Percentiles rank a stretch among this genome's conserved stretches.
These are phyloP conservation scores for Nematopogon swammerdamellus DNA, from an alignment of 2,888 invertebrate genomes.

Conservation along the genomic window DNA sequence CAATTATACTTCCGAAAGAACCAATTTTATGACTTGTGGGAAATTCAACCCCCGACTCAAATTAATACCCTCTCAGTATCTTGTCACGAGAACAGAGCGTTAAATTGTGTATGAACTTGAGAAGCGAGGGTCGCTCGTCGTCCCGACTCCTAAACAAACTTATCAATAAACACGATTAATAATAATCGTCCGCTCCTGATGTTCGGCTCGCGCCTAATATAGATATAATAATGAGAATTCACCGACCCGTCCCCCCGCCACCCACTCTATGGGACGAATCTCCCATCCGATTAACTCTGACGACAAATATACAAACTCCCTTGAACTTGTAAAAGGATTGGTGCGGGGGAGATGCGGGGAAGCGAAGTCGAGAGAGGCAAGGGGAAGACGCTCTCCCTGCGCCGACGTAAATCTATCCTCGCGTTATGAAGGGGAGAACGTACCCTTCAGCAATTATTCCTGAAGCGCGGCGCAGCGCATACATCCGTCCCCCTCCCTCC, in stretches of 20 bases:
- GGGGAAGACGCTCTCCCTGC: conserved; percentile 20
- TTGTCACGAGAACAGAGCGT: too few relatives aligned
- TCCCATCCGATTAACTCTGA: conserved; percentile 56
- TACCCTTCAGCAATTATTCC: conserved; percentile 54
- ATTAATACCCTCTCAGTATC: too few relatives aligned
- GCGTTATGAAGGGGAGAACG: conserved; percentile 31
- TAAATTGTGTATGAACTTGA: too few relatives aligned
- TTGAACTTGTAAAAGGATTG: background rate
- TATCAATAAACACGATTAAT: conserved; percentile 46
- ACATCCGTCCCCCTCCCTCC: conserved; percentile 33
- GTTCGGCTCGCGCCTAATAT: conserved; percentile 40
- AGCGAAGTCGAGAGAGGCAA: background rate
- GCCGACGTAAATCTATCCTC: conserved; percentile 18
- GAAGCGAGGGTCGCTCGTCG: conserved; percentile 7
- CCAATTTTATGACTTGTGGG: too few relatives aligned
- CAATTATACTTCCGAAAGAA: too few relatives aligned
- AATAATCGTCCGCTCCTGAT: conserved; percentile 37
- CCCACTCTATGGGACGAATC: conserved; percentile 54
- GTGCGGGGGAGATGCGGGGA: background rate
- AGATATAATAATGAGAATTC: conserved; percentile 36
- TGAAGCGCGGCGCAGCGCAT: conserved; percentile 32
- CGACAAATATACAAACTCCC: conserved; percentile 49
- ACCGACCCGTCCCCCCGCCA: conserved; percentile 40
- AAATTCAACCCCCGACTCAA: too few relatives aligned
- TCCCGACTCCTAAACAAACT: conserved; percentile 27